These are phyloP conservation scores for Euborellia annulipes DNA, from an alignment of 1,140 invertebrate species.

Conservation along the genomic window DNA sequence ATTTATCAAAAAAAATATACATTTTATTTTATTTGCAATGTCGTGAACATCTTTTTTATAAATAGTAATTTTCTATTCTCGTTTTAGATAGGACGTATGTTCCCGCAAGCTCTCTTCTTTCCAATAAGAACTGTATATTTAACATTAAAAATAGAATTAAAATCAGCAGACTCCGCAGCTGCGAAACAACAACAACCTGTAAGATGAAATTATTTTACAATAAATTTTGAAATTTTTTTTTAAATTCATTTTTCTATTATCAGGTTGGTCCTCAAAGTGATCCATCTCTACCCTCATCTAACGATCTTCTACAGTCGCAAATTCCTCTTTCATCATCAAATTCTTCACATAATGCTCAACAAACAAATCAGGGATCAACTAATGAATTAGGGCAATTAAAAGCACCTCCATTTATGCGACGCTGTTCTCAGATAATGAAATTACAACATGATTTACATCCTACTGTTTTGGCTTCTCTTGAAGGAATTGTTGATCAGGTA, in stretches of 20 bases:
- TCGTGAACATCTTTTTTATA: too few species aligned
- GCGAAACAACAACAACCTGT: conserved; percentile 18
- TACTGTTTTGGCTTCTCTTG: conserved; percentile 81
- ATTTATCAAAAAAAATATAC: background rate
- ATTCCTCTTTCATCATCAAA: too few species aligned
- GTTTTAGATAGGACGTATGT: conserved; percentile 70
- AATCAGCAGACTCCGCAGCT: conserved; percentile 27
- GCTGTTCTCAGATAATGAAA: conserved; percentile 92
- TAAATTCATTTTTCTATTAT: too few species aligned
- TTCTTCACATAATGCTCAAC: too few species aligned
- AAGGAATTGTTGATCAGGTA: conserved; percentile 90
- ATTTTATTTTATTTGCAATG: too few species aligned
- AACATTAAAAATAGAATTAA: conserved; percentile 87
- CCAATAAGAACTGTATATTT: conserved; percentile 86
- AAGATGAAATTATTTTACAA: too few species aligned
- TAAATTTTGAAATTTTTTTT: too few species aligned
- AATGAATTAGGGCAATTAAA: too few species aligned
- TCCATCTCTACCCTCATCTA: too few species aligned
- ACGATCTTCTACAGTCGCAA: too few species aligned
- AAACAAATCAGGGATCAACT: too few species aligned
- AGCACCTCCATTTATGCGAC: conserved; percentile 77
- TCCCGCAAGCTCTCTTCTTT: conserved; percentile 94
- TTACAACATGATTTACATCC: conserved; percentile 88
- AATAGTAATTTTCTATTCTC: background rate
- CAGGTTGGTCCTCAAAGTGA: too few species aligned